A percentile compares a stretch with the other conserved stretches of the same genome.
phyloP scores from a whole-genome alignment of 2,797 vertebrate species.

The Philypnodon macrostomus region DNA sequence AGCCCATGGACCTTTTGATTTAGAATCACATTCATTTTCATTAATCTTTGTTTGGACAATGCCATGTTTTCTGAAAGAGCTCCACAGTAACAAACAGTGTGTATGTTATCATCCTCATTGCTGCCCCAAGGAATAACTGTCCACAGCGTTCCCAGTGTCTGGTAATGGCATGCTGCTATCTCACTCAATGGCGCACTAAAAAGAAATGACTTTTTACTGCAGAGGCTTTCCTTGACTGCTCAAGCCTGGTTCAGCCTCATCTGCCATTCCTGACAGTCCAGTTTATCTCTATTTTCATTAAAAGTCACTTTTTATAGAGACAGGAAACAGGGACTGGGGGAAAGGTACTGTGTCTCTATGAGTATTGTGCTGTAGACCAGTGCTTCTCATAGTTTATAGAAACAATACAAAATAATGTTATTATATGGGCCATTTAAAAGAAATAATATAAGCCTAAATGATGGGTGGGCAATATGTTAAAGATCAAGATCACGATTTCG shows the following conservation, averaged over 20 bases:
- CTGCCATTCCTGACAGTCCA: slow-evolving; percentile 18
- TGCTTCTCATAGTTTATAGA: slow-evolving; percentile 3
- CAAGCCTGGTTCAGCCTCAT: slow-evolving; percentile 45
- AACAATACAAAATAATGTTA: no score
- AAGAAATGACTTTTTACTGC: slow-evolving; percentile 62
- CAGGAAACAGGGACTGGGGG: background rate
- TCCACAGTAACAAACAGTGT: slow-evolving; percentile 29
- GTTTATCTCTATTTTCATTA: slow-evolving; percentile 44
- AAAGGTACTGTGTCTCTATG: background rate
- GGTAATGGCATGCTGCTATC: slow-evolving; percentile 64
- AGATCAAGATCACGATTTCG: no score
- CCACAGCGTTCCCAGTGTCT: slow-evolving; percentile 44
- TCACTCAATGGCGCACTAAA: slow-evolving; percentile 36
- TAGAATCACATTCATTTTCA: slow-evolving; percentile 19
- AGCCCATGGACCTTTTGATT: background rate
- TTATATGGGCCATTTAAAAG: no score
- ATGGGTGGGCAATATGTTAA: no score
- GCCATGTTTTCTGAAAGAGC: slow-evolving; percentile 38
- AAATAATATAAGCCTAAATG: no score
- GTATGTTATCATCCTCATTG: slow-evolving; percentile 31
- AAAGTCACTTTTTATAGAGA: slow-evolving; percentile 17
- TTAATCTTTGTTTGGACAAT: slow-evolving; percentile 35
- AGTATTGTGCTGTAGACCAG: background rate
- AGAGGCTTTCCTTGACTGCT: slow-evolving; percentile 57
- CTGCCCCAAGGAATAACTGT: slow-evolving; percentile 55